Percentiles rank a stretch among this genome's conserved stretches.
Evolutionary conservation across 2,888 invertebrate genomes (phyloP).

Genomic region (Megalurothrips usitatus): DNA sequence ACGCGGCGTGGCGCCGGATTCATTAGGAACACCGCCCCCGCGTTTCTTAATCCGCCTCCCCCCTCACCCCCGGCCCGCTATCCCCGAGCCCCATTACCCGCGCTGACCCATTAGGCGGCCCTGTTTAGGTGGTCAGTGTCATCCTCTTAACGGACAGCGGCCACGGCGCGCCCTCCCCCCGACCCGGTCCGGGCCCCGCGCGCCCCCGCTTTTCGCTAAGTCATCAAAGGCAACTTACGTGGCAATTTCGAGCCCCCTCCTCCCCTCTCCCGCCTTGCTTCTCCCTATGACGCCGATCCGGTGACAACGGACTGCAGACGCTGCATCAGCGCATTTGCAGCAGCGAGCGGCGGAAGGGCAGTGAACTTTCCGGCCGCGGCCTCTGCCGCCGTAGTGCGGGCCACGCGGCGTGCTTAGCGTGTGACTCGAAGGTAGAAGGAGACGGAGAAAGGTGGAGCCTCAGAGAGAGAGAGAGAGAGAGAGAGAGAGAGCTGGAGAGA

Average conservation of each 20-base stretch:
- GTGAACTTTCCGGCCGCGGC: no score
- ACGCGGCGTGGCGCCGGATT: background rate
- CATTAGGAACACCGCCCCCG: background rate
- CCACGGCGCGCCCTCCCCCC: background rate
- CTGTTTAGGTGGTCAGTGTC: conserved; percentile 26
- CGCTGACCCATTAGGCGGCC: background rate
- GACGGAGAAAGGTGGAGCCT: no score
- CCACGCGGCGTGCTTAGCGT: no score
- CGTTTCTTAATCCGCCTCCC: conserved; percentile 8
- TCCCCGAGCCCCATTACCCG: background rate
- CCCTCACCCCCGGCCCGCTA: background rate
- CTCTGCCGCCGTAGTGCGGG: no score
- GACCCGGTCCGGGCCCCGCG: background rate
- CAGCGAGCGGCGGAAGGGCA: no score
- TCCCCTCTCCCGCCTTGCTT: no score
- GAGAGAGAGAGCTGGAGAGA: no score
- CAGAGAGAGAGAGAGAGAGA: no score
- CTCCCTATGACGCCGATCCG: no score
- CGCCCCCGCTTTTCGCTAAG: background rate
- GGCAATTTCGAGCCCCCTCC: background rate
- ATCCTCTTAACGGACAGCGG: conserved; percentile 1
- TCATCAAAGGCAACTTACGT: conserved; percentile 12
- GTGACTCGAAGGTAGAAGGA: no score
- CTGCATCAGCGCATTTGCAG: no score
- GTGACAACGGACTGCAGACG: no score